Evolutionary conservation across 2,797 vertebrate species (phyloP).

Genomic region (Trichosurus vulpecula): DNA sequence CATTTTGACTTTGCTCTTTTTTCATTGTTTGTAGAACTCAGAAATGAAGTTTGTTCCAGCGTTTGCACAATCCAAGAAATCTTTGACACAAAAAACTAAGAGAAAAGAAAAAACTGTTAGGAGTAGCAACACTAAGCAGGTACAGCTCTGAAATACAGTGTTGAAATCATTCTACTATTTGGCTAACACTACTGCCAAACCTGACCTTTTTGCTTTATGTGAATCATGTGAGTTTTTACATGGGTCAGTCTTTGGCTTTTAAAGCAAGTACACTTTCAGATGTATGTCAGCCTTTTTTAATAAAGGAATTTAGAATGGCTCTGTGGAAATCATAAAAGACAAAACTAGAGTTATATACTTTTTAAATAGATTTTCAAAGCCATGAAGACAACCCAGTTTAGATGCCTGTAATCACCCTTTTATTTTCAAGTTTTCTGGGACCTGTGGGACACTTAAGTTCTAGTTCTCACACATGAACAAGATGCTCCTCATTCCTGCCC

Average conservation of each 20-base stretch:
- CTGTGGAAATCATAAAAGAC: neutral
- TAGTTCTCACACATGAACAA: neutral
- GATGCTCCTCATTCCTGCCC: neutral
- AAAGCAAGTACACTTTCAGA: too few species aligned
- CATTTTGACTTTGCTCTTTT: conserved; percentile 30
- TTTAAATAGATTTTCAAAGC: neutral
- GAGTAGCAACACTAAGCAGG: conserved; percentile 11
- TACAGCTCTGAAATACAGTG: conserved; percentile 14
- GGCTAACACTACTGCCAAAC: neutral
- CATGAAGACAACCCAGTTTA: neutral
- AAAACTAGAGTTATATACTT: neutral
- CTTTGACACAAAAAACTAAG: conserved; percentile 30
- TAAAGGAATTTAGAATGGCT: neutral
- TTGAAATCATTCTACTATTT: neutral
- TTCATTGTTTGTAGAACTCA: conserved; percentile 65
- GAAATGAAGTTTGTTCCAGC: conserved; percentile 71
- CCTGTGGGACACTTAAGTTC: neutral
- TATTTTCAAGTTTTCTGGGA: conserved; percentile 12
- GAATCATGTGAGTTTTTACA: neutral
- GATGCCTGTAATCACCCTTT: neutral
- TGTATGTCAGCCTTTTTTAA: neutral
- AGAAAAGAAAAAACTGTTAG: neutral
- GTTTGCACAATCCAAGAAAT: conserved; percentile 73
- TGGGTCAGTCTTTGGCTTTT: neutral
- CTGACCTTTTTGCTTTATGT: neutral